Base-by-base conservation (phyloP, 2,113 vertebrate species). In the Uropsilus gracilis region DNA sequence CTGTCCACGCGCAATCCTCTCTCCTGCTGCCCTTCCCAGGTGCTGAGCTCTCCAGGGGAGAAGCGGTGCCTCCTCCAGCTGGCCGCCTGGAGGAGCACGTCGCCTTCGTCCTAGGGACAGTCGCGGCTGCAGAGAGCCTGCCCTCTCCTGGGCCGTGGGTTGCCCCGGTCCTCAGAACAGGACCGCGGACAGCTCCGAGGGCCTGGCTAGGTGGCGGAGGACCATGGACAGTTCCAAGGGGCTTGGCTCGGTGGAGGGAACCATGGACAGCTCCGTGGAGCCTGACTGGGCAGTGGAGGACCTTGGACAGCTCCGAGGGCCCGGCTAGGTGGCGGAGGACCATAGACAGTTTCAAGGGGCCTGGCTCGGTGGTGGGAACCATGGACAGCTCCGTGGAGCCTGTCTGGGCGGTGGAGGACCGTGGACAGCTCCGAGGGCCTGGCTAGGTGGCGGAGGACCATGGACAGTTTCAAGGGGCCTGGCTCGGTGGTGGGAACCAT, bases 141-240 rank as follows among this genome's bases (percentile, higher is more conserved):
- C 34, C 71, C 12, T 50, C 30, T n/a, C 17, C 11, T 5, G 8
- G 42, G 37, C 2, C 4, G 30, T 0, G 2, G 26, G 28, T 6
- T 6, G 10, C 46, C 26, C 64, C 3, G 3, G 0, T 0, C 5
- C 76, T 48, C 22, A 0, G 1, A 9, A 1, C 6, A 11, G 63
- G 24, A 5, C 18, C 39, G 32, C 0, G 8, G 55, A 53, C 39
- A 64, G 76, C 18, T 28, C 83, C 76, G 1, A 1, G 59, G 22
- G 42, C n/a, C 75, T 18, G 1, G 0, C n/a, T n/a, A n/a, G n/a
- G n/a, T n/a, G n/a, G n/a, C n/a, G 22, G 50, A 42, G n/a, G 11
- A 16, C 20, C 50, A 3, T 13, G 1, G 4, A 14, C 34, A 11
- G 5, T 30, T 72, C 80, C 82, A 22, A 34, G 61, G 24, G 20